Conservation (phyloP, 2,888 invertebrate species). For the Acanthococcus lagerstroemiae region DNA sequence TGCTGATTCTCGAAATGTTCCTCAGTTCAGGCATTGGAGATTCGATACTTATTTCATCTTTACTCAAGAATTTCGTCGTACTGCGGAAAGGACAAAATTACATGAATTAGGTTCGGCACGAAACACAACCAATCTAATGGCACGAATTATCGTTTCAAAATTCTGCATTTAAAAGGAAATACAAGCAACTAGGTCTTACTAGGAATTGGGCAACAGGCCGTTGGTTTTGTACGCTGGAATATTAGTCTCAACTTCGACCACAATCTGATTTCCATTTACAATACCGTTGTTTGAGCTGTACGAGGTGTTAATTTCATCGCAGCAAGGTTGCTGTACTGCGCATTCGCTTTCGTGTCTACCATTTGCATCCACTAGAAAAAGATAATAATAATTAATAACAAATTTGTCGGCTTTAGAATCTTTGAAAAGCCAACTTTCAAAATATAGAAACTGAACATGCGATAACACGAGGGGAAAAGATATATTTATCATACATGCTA, state of each 20-base stretch:
- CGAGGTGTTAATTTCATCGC: not conserved
- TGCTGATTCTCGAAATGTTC: conserved; percentile 8
- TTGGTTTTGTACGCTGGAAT: conserved; percentile 14
- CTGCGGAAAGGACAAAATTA: conserved; percentile 13
- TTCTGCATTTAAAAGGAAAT: not conserved
- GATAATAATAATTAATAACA: too few relatives aligned
- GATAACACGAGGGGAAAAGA: not conserved
- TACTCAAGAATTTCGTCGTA: conserved; percentile 21
- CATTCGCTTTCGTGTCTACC: not conserved
- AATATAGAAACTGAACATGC: not conserved
- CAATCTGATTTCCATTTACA: conserved; percentile 16
- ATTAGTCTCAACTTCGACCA: conserved; percentile 30
- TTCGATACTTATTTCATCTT: conserved; percentile 19
- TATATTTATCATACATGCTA: too few relatives aligned
- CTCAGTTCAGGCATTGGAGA: conserved; percentile 24
- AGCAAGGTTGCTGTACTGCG: not conserved
- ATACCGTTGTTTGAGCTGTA: conserved; percentile 16
- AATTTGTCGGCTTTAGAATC: too few relatives aligned
- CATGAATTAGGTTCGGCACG: too few relatives aligned
- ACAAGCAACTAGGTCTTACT: not conserved
- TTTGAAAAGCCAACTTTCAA: not conserved
- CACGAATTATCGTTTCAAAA: not conserved
- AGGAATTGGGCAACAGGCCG: conserved; percentile 18
- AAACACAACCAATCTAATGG: too few relatives aligned
- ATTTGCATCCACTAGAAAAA: conserved; percentile 1